These are phyloP conservation scores for Lymantria dispar DNA, from an alignment of 2,888 invertebrate genomes.

Conservation along the genomic window DNA sequence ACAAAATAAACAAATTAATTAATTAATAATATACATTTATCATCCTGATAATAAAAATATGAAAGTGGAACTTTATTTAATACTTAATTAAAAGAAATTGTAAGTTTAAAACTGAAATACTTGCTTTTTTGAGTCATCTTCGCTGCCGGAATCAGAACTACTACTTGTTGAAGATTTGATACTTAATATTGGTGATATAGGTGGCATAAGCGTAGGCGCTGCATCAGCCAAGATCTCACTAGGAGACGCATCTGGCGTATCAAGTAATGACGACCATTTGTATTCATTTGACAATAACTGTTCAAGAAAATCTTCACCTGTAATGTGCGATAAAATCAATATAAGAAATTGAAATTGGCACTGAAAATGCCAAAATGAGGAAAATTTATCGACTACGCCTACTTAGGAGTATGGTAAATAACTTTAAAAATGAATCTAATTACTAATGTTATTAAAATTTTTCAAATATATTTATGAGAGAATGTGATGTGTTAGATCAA, in stretches of 20 bases:
- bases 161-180: conserved; percentile 65
- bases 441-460: conserved; percentile 40
- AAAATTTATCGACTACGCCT: too few relatives aligned
- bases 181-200: conserved; percentile 64
- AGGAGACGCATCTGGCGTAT: conserved; percentile 71
- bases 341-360: conserved; percentile 4
- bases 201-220: conserved; percentile 60
- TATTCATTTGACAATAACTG: conserved; percentile 66
- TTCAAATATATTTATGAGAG: too few relatives aligned
- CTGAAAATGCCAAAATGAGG: conserved; percentile 2
- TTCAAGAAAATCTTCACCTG: conserved; percentile 71
- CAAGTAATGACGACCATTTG: conserved; percentile 69
- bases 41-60: too few relatives aligned
- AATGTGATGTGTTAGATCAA: too few relatives aligned
- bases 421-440: too few relatives aligned
- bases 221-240: conserved; percentile 78
- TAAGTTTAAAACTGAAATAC: not conserved
- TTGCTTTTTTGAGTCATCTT: conserved; percentile 76
- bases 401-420: too few relatives aligned
- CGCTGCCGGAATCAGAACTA: conserved; percentile 73
- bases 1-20: too few relatives aligned
- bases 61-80: too few relatives aligned
- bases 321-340: conserved; percentile 24
- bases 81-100: too few relatives aligned
- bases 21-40: too few relatives aligned